Conservation (phyloP, 1,140 invertebrate species). For the Calephelis virginiensis region DNA sequence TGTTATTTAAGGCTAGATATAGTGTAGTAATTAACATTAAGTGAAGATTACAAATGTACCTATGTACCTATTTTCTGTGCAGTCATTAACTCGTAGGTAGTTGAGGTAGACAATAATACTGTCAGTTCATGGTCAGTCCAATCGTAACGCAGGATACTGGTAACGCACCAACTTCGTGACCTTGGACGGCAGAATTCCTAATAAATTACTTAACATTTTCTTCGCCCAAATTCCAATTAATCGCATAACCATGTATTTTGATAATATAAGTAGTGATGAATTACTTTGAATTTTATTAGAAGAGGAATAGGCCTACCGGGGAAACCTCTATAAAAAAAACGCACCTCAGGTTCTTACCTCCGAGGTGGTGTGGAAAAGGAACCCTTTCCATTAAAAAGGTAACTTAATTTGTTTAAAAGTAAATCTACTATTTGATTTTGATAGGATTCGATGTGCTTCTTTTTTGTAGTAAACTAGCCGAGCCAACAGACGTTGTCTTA, state of each 20-base stretch:
- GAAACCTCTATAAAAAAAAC: conserved; percentile 76
- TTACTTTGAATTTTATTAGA: conserved; percentile 5
- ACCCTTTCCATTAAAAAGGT: conserved; percentile 25
- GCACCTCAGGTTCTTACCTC: conserved; percentile 73
- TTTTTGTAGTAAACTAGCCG: no score
- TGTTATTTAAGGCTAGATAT: not conserved
- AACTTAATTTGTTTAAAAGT: not conserved
- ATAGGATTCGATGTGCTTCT: no score
- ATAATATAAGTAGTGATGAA: conserved; percentile 3
- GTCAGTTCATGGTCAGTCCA: no score
- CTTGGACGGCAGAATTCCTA: conserved; percentile 72
- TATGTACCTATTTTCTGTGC: not conserved
- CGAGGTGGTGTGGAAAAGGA: conserved; percentile 71
- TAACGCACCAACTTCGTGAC: conserved; percentile 40
- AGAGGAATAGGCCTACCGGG: conserved; percentile 74
- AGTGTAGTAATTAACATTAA: not conserved
- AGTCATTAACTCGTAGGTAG: conserved; percentile 27
- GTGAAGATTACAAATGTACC: not conserved
- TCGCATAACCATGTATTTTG: conserved; percentile 3
- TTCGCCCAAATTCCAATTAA: not conserved
- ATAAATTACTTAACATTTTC: conserved; percentile 32
- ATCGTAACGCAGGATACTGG: no score
- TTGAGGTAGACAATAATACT: conserved; percentile 32
- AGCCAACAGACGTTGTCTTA: no score
- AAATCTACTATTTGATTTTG: not conserved